phyloP scores from a whole-genome alignment of 2,888 invertebrate species.

The Gisinianus flammeolus region DNA sequence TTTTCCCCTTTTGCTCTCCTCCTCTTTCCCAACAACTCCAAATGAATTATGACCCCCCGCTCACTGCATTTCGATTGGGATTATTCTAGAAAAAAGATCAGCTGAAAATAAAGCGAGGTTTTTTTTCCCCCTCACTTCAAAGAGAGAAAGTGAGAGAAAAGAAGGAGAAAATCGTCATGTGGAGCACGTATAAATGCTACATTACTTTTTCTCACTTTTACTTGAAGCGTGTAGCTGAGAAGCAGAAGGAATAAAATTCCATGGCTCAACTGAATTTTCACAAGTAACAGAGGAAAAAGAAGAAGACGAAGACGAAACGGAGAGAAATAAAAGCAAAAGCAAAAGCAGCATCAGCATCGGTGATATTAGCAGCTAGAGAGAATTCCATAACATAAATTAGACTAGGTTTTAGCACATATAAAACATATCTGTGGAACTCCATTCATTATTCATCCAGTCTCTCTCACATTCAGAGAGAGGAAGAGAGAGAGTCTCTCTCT shows the following conservation, averaged over 20 bases:
- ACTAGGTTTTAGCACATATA: neutral
- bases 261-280: no score
- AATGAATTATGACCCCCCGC: slow-evolving; percentile 38
- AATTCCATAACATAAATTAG: slow-evolving; percentile 4
- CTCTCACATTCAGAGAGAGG: neutral
- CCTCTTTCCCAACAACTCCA: slow-evolving; percentile 14
- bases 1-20: no score
- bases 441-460: neutral
- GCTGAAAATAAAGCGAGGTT: slow-evolving; percentile 11
- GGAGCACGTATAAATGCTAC: slow-evolving; percentile 16
- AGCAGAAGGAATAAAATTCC: neutral
- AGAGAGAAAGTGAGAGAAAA: neutral
- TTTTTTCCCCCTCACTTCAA: neutral
- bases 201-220: slow-evolving; percentile 9
- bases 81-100: slow-evolving; percentile 15
- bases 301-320: neutral
- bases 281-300: no score
- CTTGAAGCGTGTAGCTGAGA: neutral
- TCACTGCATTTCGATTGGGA: slow-evolving; percentile 35
- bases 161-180: slow-evolving; percentile 9
- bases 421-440: neutral
- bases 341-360: no score
- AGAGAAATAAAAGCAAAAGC: neutral
- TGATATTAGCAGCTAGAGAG: neutral
- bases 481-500: neutral